Evolutionary conservation across 1,140 invertebrate genomes (phyloP), one percentile per base, ranked within the genome.

Genomic region (Carcinoscorpius rotundicauda): DNA sequence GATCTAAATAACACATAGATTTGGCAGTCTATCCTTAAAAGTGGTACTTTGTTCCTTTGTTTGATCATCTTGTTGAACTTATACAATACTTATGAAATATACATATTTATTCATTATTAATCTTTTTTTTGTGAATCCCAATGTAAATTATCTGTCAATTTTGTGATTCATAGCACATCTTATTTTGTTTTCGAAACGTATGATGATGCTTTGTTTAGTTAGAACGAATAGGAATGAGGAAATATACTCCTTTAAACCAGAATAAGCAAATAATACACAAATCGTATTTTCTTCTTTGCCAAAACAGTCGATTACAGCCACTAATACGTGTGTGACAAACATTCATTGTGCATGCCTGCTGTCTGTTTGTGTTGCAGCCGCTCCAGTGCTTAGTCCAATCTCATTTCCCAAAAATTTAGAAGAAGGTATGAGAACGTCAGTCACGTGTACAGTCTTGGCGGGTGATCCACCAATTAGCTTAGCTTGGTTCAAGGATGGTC

Each of bases 401-500:
- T 55, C 63, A 10, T 73, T 73, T 57, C 64, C 71, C 8, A 65
- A 69, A 29, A 73, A 66, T 61, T 64, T 73, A 3, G 71, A 73
- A 48, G 72, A 73, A 66, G 72, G 70, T 0, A 71, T 73, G 68
- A 57, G 72, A 50, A 70, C 65, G 48, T 72, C 71, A 29, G 68
- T 66, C n/a, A 65, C 71, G n/a, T 73, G 72, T 51, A 69, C 70
- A 3, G 70, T 73, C 5, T 68, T 71, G 6, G 68, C 69, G 5
- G 72, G 72, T 60, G 87, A 90, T 76, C 79, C 85, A 57, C 88
- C 88, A 6, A 76, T 91, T 69, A 83, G 82, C 29, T 86, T 91
- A 65, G 81, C 79, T 3, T 91, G 88, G 88, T 82, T 84, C 64
- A 89, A 89, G 78, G 86, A 90, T 72, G 83, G 83, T 51, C 80